phyloP scores from a whole-genome alignment of 2,797 vertebrate genomes.

The Mareca penelope region DNA sequence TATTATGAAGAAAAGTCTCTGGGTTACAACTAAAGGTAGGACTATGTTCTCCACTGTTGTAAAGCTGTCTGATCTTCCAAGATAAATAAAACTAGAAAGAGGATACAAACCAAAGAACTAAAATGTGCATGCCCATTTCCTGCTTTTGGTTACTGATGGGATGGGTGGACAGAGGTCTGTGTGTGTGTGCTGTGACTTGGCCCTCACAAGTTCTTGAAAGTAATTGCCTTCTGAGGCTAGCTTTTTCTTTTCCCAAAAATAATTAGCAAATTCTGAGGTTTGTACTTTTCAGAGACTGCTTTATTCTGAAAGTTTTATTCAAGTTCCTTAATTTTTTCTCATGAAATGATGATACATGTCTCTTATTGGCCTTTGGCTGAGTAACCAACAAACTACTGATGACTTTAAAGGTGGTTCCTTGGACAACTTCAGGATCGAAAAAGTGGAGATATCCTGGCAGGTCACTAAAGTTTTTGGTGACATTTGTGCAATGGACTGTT shows the following conservation, averaged over 20 bases:
- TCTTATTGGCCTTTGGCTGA: neutral
- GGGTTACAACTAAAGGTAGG: neutral
- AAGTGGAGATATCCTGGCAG: neutral
- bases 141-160: neutral
- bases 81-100: neutral
- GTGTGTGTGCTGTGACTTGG: neutral
- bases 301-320: neutral
- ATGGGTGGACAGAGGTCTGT: neutral
- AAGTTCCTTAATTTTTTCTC: neutral
- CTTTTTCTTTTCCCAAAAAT: accelerated
- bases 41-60: neutral
- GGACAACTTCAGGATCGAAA: neutral
- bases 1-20: neutral
- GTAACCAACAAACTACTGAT: neutral
- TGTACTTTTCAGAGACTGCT: neutral
- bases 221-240: neutral
- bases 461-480: neutral
- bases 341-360: neutral
- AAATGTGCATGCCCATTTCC: neutral
- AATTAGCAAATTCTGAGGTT: neutral
- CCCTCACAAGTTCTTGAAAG: neutral
- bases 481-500: neutral
- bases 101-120: neutral
- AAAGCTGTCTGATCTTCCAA: neutral
- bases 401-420: neutral